These are phyloP conservation scores for Melitaea cinxia DNA, from an alignment of 1,140 invertebrate genomes.

Conservation along the genomic window DNA sequence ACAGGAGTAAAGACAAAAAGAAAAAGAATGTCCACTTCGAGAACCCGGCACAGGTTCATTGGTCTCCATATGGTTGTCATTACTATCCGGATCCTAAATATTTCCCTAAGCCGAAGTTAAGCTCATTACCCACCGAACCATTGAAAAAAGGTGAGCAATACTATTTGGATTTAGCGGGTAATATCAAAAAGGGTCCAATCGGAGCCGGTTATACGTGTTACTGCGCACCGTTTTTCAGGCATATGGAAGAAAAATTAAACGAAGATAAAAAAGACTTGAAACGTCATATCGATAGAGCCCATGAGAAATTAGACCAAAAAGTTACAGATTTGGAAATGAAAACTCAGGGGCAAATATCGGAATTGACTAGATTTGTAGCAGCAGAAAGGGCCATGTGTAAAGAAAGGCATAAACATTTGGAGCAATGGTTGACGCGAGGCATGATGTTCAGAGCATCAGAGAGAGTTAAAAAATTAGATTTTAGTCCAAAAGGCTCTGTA, in stretches of 20 bases:
- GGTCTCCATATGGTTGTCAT: slow-evolving; percentile 95
- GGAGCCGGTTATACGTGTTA: slow-evolving; percentile 93
- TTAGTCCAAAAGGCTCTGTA: slow-evolving; percentile 82
- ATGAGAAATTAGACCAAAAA: slow-evolving; percentile 90
- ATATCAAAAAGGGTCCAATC: slow-evolving; percentile 96
- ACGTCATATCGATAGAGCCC: slow-evolving; percentile 90
- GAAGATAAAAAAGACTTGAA: slow-evolving; percentile 93
- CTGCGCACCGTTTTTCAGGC: slow-evolving; percentile 89
- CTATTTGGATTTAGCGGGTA: slow-evolving; percentile 96
- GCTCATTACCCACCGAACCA: slow-evolving; percentile 92
- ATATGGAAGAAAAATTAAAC: slow-evolving; percentile 93
- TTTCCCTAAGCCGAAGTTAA: slow-evolving; percentile 91
- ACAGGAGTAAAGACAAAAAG: slow-evolving; percentile 78
- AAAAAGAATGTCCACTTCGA: slow-evolving; percentile 80
- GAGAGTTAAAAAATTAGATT: slow-evolving; percentile 79
- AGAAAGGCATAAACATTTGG: slow-evolving; percentile 85
- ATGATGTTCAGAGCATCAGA: slow-evolving; percentile 83
- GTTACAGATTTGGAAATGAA: slow-evolving; percentile 91
- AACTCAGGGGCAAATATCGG: slow-evolving; percentile 89
- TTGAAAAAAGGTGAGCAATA: slow-evolving; percentile 95
- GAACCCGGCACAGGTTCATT: slow-evolving; percentile 77
- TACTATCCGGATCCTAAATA: slow-evolving; percentile 91
- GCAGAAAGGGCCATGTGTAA: slow-evolving; percentile 85
- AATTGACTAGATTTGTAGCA: slow-evolving; percentile 85
- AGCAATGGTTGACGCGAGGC: slow-evolving; percentile 85